Evolutionary conservation across 2,797 vertebrate genomes (phyloP), one percentile per base, ranked within the genome.

Genomic region (Danio aesculapii): DNA sequence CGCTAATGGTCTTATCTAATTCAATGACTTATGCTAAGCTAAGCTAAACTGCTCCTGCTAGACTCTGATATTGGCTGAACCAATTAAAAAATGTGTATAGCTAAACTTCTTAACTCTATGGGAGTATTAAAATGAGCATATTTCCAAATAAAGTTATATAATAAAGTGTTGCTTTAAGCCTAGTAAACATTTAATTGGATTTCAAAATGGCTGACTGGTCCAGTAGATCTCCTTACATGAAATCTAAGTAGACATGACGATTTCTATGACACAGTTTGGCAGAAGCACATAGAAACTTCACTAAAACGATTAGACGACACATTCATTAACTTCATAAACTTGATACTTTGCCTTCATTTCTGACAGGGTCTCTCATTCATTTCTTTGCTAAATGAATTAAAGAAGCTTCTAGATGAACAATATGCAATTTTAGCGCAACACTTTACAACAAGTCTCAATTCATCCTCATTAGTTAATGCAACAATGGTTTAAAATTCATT

Each of bases 301-400:
- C 17, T 55, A 67, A 55, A 43, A 66, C 3, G 1, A 44, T 30
- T 43, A 59, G 16, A 57, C n/a, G 7, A 49, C 7, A 49, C 44
- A 57, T 49, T 53, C 52, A 47, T 68, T 77, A 19, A 77, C 53
- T 6, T 77, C 63, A 77, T 13, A 58, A 53, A 6, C 4, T 16
- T 19, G 0, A 49, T 21, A 49, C 49, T 61, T 74, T n/a, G 6
- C 14, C 1, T 30, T 73, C 9, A 1, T 47, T 73, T 59, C 71
- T 10, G 3, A 5, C 19, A 59, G 13, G 4, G 30, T 4, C 41
- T 4, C 41, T 41, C 50, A 39, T 50, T 30, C 0, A 49, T 17
- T 52, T 63, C 10, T 39, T 17, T 63, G 58, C 21, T 12, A 52
- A 9, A 9, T 19, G 4, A 52, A 52, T 19, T 1, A 39, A 47